Conservation (phyloP, 2,888 invertebrate genomes). For the Sepiola atlantica region DNA sequence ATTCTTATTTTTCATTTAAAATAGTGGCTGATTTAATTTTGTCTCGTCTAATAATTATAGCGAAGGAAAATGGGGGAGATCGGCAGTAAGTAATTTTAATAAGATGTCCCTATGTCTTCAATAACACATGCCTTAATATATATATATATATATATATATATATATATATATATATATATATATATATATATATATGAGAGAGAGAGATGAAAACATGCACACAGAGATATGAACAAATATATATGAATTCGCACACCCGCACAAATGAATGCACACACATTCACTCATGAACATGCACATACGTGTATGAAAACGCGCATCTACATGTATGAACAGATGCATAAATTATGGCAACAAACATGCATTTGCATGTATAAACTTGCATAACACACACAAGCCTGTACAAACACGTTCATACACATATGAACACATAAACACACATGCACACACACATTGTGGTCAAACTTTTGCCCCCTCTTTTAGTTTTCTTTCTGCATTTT, state of each 20-base stretch:
- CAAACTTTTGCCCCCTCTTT: not conserved
- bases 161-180: no score
- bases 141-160: no score
- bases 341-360: not conserved
- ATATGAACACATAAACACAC: not conserved
- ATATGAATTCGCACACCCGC: not conserved
- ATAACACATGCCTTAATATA: no score
- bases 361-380: not conserved
- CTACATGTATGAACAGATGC: not conserved
- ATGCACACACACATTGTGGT: no score
- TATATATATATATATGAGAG: no score
- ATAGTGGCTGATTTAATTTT: no score
- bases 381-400: not conserved
- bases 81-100: no score
- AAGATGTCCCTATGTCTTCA: no score
- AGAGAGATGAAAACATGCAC: not conserved
- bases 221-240: not conserved
- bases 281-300: not conserved
- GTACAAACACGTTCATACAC: not conserved
- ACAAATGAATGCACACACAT: not conserved
- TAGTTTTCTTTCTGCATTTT: not conserved
- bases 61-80: no score
- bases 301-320: not conserved
- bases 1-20: no score
- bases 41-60: no score